Conservation (phyloP, 1,140 invertebrate genomes). For the Capitella teleta region DNA sequence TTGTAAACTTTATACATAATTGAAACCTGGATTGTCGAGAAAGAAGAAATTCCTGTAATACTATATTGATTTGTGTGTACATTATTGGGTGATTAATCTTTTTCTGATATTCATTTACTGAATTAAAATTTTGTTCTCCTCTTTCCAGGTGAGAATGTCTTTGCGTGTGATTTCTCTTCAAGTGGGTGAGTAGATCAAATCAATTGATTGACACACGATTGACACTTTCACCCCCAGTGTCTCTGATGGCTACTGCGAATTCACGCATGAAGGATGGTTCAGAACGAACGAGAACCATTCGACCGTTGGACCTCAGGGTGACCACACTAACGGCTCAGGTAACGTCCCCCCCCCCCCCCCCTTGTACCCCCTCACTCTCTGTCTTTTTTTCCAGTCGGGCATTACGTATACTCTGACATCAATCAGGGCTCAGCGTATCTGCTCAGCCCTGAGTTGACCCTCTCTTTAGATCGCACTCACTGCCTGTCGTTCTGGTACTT, state of each 20-base stretch:
- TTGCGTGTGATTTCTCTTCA: conserved; percentile 5
- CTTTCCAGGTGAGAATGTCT: conserved; percentile 6
- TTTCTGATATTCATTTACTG: no score
- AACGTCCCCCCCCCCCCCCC: no score
- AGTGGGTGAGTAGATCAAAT: background rate
- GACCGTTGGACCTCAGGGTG: conserved; percentile 1
- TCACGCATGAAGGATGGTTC: conserved; percentile 10
- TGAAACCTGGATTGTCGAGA: no score
- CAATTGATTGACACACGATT: background rate
- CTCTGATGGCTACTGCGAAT: conserved; percentile 10
- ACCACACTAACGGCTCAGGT: conserved; percentile 9
- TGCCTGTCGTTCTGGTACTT: conserved; percentile 13
- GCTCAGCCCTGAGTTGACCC: conserved; percentile 1
- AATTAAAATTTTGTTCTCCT: no score
- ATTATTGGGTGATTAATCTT: no score
- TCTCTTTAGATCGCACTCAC: conserved; percentile 1
- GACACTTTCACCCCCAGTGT: background rate
- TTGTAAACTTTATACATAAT: no score
- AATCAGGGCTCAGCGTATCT: conserved; percentile 4
- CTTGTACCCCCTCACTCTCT: background rate
- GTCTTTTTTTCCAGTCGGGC: conserved; percentile 7
- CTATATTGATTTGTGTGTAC: no score
- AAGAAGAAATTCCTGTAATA: no score
- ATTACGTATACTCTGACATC: conserved; percentile 9
- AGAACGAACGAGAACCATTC: conserved; percentile 4